Conservation (phyloP, 2,888 invertebrate genomes). For the Drosophila neonasuta region DNA sequence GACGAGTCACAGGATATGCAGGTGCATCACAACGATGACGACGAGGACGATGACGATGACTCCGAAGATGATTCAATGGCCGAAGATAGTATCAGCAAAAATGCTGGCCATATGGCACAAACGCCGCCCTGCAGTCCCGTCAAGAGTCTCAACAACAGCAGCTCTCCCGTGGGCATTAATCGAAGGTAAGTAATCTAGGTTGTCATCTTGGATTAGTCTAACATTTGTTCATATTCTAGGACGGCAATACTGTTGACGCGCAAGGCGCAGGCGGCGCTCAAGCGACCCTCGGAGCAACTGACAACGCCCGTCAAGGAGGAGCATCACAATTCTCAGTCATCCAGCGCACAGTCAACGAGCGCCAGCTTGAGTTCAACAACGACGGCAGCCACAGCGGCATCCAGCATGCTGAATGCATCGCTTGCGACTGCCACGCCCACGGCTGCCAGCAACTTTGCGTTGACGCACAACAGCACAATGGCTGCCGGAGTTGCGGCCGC, state of each 20-base stretch:
- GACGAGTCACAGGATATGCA: slow-evolving; percentile 55
- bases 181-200: slow-evolving; percentile 72
- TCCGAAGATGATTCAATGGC: slow-evolving; percentile 68
- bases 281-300: slow-evolving; percentile 79
- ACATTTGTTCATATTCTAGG: slow-evolving; percentile 75
- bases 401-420: slow-evolving; percentile 56
- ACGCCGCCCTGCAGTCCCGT: slow-evolving; percentile 82
- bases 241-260: slow-evolving; percentile 91
- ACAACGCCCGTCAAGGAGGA: slow-evolving; percentile 79
- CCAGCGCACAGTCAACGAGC: slow-evolving; percentile 65
- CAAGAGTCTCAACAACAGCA: slow-evolving; percentile 81
- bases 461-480: slow-evolving; percentile 62
- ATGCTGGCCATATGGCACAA: slow-evolving; percentile 70
- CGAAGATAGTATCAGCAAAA: slow-evolving; percentile 74
- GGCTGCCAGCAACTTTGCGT: slow-evolving; percentile 45
- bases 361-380: slow-evolving; percentile 57
- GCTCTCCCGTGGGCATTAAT: slow-evolving; percentile 82
- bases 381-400: slow-evolving; percentile 63
- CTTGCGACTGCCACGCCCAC: slow-evolving; percentile 51
- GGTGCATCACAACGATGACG: slow-evolving; percentile 48
- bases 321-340: slow-evolving; percentile 71
- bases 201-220: neutral
- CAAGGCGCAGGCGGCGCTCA: slow-evolving; percentile 85
- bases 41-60: slow-evolving; percentile 70
- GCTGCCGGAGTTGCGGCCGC: slow-evolving; percentile 48